phyloP scores from a whole-genome alignment of 2,113 vertebrate genomes.

The Epinephelus moara region DNA sequence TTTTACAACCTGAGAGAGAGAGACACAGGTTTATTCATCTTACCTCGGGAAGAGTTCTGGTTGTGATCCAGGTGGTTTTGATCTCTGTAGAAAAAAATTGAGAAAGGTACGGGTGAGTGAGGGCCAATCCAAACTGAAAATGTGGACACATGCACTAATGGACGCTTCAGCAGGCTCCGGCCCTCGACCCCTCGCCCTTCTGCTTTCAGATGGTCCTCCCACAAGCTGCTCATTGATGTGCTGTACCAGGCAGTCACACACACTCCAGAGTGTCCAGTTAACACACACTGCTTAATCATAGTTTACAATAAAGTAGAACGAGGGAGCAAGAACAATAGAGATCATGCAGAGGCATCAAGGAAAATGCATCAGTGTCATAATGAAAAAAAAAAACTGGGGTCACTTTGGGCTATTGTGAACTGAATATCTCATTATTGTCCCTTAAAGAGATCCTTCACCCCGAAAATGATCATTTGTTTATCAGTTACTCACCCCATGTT shows the following conservation, averaged over 20 bases:
- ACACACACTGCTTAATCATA: conserved; percentile 21
- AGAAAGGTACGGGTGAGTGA: conserved; percentile 13
- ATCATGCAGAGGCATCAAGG: conserved; percentile 7
- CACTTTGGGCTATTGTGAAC: not conserved
- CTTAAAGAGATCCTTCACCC: not conserved
- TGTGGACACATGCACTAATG: conserved; percentile 30
- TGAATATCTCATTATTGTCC: too few relatives aligned
- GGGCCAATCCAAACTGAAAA: not conserved
- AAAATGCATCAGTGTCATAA: not conserved
- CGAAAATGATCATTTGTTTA: too few relatives aligned
- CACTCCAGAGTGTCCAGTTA: conserved; percentile 1
- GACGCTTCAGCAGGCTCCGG: conserved; percentile 15
- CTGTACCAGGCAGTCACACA: conserved; percentile 13
- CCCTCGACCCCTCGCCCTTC: not conserved
- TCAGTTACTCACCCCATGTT: too few relatives aligned
- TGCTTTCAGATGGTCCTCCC: conserved; percentile 27
- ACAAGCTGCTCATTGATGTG: conserved; percentile 2
- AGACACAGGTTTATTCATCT: conserved; percentile 14
- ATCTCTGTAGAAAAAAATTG: conserved; percentile 42
- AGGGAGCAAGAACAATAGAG: not conserved
- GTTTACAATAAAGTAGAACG: not conserved
- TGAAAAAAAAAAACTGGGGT: not conserved
- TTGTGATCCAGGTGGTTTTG: conserved; percentile 13
- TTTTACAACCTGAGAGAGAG: conserved; percentile 10
- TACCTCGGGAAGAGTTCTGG: conserved; percentile 78